A percentile compares a stretch with the other conserved stretches of the same genome.
phyloP scores from a whole-genome alignment of 2,888 invertebrate species.

The Maniola hyperantus region DNA sequence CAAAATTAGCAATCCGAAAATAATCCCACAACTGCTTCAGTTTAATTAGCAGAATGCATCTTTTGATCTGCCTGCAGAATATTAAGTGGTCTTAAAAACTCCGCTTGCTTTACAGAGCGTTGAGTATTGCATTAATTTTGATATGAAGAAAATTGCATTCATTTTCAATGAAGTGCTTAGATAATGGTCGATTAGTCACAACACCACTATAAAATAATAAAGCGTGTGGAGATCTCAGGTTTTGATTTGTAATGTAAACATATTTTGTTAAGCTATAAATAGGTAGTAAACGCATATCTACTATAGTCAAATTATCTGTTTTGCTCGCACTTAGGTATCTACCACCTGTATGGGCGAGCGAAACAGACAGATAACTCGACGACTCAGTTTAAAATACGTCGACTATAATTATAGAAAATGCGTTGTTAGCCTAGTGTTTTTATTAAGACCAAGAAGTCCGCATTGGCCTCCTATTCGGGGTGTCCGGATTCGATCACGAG shows the following conservation, averaged over 20 bases:
- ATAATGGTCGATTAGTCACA: neutral
- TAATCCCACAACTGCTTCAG: constrained; percentile 43
- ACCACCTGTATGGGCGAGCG: too few species aligned
- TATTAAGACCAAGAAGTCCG: too few species aligned
- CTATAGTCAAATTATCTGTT: too few species aligned
- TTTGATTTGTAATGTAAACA: neutral
- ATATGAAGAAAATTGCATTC: neutral
- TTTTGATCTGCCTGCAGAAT: constrained; percentile 42
- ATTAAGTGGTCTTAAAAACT: constrained; percentile 41
- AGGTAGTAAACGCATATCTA: too few species aligned
- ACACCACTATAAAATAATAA: neutral
- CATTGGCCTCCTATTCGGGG: too few species aligned
- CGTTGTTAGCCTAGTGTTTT: too few species aligned
- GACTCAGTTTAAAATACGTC: too few species aligned
- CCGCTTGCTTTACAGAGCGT: constrained; percentile 25
- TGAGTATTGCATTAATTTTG: constrained; percentile 13
- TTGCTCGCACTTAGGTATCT: too few species aligned
- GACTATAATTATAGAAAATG: too few species aligned
- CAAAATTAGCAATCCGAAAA: constrained; percentile 40
- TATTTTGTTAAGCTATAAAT: too few species aligned
- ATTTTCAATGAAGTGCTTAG: constrained; percentile 11
- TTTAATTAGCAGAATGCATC: constrained; percentile 46
- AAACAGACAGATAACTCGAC: too few species aligned
- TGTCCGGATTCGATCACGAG: too few species aligned
- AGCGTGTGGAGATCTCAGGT: neutral